phyloP scores from a whole-genome alignment of 1,140 invertebrate species.

The Drosophila yakuba region DNA sequence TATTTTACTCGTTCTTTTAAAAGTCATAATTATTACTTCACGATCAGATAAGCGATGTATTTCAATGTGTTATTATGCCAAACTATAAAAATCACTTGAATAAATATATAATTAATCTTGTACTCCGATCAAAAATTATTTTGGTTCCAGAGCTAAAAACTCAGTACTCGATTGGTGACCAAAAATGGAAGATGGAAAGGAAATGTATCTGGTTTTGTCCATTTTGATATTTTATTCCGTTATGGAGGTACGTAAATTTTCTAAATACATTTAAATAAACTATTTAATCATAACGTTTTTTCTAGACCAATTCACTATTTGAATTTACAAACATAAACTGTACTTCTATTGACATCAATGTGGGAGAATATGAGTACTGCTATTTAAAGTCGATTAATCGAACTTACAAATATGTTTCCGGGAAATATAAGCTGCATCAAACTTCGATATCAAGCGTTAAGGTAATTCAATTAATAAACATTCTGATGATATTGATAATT shows the following conservation, averaged over 20 bases:
- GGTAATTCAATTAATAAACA: not conserved
- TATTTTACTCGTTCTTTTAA: too few relatives aligned
- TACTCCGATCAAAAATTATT: not conserved
- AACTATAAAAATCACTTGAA: too few relatives aligned
- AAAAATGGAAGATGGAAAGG: not conserved
- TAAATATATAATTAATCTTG: too few relatives aligned
- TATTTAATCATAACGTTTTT: not conserved
- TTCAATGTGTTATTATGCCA: too few relatives aligned
- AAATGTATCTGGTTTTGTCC: not conserved
- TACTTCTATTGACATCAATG: not conserved
- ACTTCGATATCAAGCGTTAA: not conserved
- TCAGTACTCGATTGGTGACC: not conserved
- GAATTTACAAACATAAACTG: conserved; percentile 30
- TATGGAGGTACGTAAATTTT: not conserved
- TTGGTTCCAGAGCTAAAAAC: not conserved
- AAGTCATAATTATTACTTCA: too few relatives aligned
- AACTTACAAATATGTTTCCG: not conserved
- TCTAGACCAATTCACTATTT: not conserved
- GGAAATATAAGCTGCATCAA: not conserved
- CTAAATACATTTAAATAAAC: not conserved
- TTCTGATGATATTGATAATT: not conserved
- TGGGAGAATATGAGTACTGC: conserved; percentile 11
- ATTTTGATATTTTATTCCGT: not conserved
- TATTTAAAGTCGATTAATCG: conserved; percentile 28
- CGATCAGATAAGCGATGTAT: too few relatives aligned